Conservation (phyloP, 2,888 invertebrate genomes). For the Patella depressa region DNA sequence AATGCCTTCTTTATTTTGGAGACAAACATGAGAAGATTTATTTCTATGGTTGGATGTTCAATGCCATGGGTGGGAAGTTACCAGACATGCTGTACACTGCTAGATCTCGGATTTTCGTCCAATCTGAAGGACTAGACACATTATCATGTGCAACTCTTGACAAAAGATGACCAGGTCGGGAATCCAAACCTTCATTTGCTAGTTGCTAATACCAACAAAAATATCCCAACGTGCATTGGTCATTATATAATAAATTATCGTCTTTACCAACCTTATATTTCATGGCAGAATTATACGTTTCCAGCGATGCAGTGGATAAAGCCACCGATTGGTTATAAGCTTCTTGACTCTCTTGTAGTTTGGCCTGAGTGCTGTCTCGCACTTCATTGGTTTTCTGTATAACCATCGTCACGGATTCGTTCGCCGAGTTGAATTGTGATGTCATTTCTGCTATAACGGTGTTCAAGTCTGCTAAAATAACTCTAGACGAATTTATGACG, state of each 20-base stretch:
- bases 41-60: no score
- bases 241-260: background rate
- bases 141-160: no score
- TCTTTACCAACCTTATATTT: constrained; percentile 9
- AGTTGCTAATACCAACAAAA: no score
- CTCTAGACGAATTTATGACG: background rate
- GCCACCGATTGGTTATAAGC: background rate
- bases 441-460: background rate
- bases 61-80: no score
- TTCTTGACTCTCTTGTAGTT: background rate
- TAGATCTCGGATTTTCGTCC: no score
- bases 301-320: background rate
- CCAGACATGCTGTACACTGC: no score
- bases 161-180: no score
- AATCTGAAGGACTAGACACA: no score
- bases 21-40: no score
- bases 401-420: constrained; percentile 4
- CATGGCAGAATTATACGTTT: background rate
- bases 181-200: no score
- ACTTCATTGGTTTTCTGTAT: background rate
- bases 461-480: background rate
- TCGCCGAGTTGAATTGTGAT: background rate
- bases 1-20: no score
- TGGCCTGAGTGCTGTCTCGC: background rate
- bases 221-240: background rate